Evolutionary conservation across 2,797 vertebrate species (phyloP).

Genomic region (Crenuchus spilurus): DNA sequence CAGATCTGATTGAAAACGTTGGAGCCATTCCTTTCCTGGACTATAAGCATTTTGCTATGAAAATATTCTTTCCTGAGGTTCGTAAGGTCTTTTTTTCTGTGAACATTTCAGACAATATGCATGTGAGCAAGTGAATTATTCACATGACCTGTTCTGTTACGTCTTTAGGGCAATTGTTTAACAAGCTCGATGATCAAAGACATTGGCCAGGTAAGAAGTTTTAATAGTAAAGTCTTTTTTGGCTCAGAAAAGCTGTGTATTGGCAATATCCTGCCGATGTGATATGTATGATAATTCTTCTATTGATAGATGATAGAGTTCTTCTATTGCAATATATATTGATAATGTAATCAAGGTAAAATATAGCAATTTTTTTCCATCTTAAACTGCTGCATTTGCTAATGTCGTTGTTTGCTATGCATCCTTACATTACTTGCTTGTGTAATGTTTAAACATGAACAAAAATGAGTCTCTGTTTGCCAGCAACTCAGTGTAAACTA

Average conservation of each 20-base stretch:
- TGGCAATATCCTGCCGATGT: too few species aligned
- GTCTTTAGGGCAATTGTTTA: slow-evolving; percentile 62
- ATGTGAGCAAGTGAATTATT: background rate
- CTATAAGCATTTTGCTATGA: slow-evolving; percentile 96
- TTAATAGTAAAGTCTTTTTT: background rate
- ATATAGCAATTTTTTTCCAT: too few species aligned
- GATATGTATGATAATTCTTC: too few species aligned
- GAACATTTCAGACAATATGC: background rate
- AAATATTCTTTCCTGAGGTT: slow-evolving; percentile 96
- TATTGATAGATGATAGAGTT: too few species aligned
- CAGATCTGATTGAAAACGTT: slow-evolving; percentile 87
- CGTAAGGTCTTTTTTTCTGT: slow-evolving; percentile 59
- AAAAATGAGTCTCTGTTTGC: too few species aligned
- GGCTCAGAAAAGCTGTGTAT: background rate
- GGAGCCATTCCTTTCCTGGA: slow-evolving; percentile 93
- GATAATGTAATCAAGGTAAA: too few species aligned
- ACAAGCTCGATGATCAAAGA: slow-evolving; percentile 69
- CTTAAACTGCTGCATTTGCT: too few species aligned
- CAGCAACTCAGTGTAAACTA: too few species aligned
- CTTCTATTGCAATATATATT: too few species aligned
- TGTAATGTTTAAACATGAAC: too few species aligned
- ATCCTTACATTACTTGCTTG: too few species aligned
- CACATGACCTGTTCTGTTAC: background rate
- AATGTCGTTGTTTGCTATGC: too few species aligned
- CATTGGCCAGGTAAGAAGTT: slow-evolving; percentile 73